A percentile compares a stretch with the other conserved stretches of the same genome.
These are phyloP conservation scores for Menura novaehollandiae DNA, from an alignment of 2,113 vertebrate species.

Conservation along the genomic window DNA sequence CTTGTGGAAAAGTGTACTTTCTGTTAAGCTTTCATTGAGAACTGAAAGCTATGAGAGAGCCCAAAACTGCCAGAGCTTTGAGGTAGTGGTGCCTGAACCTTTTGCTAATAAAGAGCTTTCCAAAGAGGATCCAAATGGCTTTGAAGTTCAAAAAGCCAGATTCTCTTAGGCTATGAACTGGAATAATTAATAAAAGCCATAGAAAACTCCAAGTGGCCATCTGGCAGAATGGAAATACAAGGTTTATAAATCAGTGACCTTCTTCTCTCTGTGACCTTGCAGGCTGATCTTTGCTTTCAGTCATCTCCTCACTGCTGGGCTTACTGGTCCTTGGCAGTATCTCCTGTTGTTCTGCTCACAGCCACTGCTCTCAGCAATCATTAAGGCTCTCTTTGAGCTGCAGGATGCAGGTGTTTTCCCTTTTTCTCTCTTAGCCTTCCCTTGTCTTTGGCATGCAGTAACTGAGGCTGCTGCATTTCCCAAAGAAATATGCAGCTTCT, in stretches of 20 bases:
- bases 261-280: neutral
- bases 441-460: neutral
- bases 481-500: neutral
- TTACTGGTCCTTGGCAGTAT: neutral
- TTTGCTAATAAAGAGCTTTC: neutral
- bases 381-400: neutral
- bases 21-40: neutral
- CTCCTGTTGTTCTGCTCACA: neutral
- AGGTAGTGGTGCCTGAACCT: neutral
- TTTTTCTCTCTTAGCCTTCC: neutral
- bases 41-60: neutral
- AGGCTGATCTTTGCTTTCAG: neutral
- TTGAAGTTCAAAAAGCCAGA: slow-evolving; percentile 28
- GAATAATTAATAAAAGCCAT: slow-evolving; percentile 25
- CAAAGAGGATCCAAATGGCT: neutral
- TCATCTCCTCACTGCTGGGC: neutral
- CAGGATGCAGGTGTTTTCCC: neutral
- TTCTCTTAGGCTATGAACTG: neutral
- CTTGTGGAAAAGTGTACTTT: neutral
- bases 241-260: neutral
- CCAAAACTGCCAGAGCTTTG: slow-evolving; percentile 23
- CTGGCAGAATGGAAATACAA: neutral
- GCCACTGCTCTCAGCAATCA: neutral
- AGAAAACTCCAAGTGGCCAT: neutral
- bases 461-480: neutral